Evolutionary conservation across 2,797 vertebrate genomes (phyloP).

Genomic region (Anolis apletophallus): DNA sequence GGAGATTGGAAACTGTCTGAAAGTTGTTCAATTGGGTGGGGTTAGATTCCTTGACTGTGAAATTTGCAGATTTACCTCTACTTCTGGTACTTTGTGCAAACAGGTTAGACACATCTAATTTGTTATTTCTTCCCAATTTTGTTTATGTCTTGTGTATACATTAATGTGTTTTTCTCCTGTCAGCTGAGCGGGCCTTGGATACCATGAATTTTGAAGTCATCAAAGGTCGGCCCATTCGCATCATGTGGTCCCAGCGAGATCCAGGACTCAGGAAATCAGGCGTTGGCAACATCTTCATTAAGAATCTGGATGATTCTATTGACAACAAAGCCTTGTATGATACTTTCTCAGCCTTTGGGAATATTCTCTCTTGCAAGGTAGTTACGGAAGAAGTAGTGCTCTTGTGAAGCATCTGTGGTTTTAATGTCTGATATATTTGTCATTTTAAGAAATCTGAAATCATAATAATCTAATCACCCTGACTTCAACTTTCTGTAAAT

Average conservation of each 20-base stretch:
- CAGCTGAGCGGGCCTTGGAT: slow-evolving; percentile 95
- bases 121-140: not conserved
- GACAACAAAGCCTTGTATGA: slow-evolving; percentile 98
- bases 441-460: not conserved
- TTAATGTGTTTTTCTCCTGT: not conserved
- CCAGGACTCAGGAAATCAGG: slow-evolving; percentile 95
- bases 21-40: too few relatives aligned
- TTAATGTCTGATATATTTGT: not conserved
- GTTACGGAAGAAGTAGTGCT: not conserved
- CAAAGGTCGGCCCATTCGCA: slow-evolving; percentile 94
- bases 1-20: too few relatives aligned
- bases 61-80: not conserved
- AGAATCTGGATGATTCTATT: slow-evolving; percentile 98
- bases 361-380: slow-evolving; percentile 98
- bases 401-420: not conserved
- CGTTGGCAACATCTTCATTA: slow-evolving; percentile 97
- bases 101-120: not conserved
- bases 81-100: not conserved
- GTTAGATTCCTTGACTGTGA: not conserved
- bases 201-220: slow-evolving; percentile 99
- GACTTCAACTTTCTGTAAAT: not conserved
- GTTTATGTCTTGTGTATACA: not conserved
- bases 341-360: slow-evolving; percentile 96
- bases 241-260: slow-evolving; percentile 99
- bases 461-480: not conserved